Evolutionary conservation across 2,113 vertebrate genomes (phyloP).

Genomic region (Macroglossus sobrinus): DNA sequence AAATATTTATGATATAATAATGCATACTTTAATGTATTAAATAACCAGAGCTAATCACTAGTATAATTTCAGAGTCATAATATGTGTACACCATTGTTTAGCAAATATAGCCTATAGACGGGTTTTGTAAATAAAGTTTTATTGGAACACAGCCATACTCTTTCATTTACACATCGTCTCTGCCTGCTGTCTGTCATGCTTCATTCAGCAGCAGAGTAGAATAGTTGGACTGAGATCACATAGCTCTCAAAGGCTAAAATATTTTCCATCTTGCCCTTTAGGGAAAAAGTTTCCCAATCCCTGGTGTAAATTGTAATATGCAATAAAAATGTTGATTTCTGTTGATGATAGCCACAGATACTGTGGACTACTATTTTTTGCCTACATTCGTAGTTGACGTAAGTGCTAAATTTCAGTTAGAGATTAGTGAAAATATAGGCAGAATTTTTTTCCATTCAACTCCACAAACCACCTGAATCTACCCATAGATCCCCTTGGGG

Average conservation of each 20-base stretch:
- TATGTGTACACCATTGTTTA: not conserved
- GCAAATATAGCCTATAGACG: not conserved
- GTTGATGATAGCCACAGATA: not conserved
- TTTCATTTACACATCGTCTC: not conserved
- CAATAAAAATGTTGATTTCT: conserved; percentile 6
- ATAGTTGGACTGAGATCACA: not conserved
- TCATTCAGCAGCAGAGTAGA: not conserved
- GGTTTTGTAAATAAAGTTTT: conserved; percentile 61
- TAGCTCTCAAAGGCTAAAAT: not conserved
- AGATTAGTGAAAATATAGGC: conserved; percentile 32
- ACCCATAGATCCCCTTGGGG: not conserved
- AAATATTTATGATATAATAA: not conserved
- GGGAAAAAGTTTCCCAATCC: not conserved
- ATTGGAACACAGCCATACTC: not conserved
- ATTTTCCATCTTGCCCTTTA: conserved; percentile 10
- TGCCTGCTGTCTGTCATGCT: conserved; percentile 8
- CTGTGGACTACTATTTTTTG: not conserved
- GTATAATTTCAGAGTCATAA: conserved; percentile 10
- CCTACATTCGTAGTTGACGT: not conserved
- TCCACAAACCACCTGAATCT: conserved; percentile 14
- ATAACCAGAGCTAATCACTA: not conserved
- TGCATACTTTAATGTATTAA: not conserved
- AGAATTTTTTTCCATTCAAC: not conserved
- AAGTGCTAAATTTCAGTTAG: conserved; percentile 21
- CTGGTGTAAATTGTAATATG: not conserved